Base-by-base conservation (phyloP, 1,140 invertebrate species). In the Dufourea novaeangliae region DNA sequence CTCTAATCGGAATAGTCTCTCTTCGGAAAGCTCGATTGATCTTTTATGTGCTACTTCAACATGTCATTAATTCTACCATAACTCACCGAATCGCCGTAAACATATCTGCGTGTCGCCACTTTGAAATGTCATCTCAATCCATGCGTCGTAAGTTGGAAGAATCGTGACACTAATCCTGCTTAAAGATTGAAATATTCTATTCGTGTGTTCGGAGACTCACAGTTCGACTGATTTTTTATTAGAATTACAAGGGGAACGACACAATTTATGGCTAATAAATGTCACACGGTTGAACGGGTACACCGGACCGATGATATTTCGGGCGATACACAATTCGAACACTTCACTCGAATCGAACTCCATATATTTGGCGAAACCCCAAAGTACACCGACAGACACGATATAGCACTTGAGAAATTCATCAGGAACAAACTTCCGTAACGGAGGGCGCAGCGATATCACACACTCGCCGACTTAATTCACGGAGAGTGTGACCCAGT, bases 81-180 rank as follows among this genome's bases (percentile, higher is more conserved):
- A 84, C 83, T 84, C 72, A 85, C 83, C 79, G 27, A 72, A 82
- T 77, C 64, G 52, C 52, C 78, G 34, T 70, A 78, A 67, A 84
- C 83, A 85, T 85, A 85, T 75, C 83, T 84, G 73, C 69, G 73
- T 25, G 78, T 84, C 67, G 27, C 56, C 68, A 39, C 67, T 44
- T 72, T 44, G 81, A 68, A 57, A 56, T 64, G 71, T 84, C 82
- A 84, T 84, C 68, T 84, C 82, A 78, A 71, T 82, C 80, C 76
- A 50, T 70, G 80, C 63, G 54, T 66, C 46, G 57, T 68, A 82
- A 63, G 81, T 57, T 46, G 62, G 32, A 46, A 27, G 41, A 72
- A 82, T 78, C 77, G 77, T 62, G 79, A 72, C 79, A 69, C 66
- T 69, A 54, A 76, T 76, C 66, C 66, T 32, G 34, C 73, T 59